Percentiles rank a stretch among this genome's conserved stretches.
These are phyloP conservation scores for Nematopogon swammerdamellus DNA, from an alignment of 2,888 invertebrate species.

Conservation along the genomic window DNA sequence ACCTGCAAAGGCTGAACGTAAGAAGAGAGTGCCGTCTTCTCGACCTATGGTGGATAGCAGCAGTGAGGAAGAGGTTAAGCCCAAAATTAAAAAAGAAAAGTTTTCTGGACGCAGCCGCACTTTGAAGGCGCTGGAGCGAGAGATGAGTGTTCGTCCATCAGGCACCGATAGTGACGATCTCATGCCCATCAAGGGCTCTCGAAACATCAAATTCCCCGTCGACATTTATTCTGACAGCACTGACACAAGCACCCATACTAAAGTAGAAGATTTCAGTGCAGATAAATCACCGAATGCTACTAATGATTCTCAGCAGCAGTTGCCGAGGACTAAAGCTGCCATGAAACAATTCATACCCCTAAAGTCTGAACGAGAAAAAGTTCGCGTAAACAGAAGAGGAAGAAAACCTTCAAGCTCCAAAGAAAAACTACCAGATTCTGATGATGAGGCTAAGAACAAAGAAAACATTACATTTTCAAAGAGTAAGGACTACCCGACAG, in stretches of 20 bases:
- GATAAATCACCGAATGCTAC: slow-evolving; percentile 60
- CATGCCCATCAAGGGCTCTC: slow-evolving; percentile 59
- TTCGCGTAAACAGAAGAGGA: slow-evolving; percentile 36
- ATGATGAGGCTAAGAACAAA: slow-evolving; percentile 49
- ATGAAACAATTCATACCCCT: slow-evolving; percentile 76
- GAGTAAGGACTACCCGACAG: slow-evolving; percentile 64
- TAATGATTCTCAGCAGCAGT: slow-evolving; percentile 65
- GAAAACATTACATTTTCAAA: slow-evolving; percentile 43
- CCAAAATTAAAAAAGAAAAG: slow-evolving; percentile 39
- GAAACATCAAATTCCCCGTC: slow-evolving; percentile 58
- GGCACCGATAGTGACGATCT: slow-evolving; percentile 79
- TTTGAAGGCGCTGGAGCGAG: slow-evolving; percentile 71
- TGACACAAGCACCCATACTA: slow-evolving; percentile 52
- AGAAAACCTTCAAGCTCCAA: slow-evolving; percentile 41
- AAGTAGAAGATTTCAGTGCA: slow-evolving; percentile 56
- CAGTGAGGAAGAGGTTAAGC: slow-evolving; percentile 58
- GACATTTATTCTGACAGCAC: slow-evolving; percentile 85
- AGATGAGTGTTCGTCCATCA: slow-evolving; percentile 63
- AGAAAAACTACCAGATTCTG: slow-evolving; percentile 30
- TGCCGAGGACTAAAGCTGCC: slow-evolving; percentile 77
- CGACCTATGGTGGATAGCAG: slow-evolving; percentile 56
- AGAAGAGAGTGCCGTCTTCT: slow-evolving; percentile 44
- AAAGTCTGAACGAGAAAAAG: slow-evolving; percentile 32
- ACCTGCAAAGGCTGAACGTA: slow-evolving; percentile 42
- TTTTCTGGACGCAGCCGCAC: slow-evolving; percentile 54